Percentiles rank a stretch among this genome's conserved stretches.
Conservation (phyloP, 2,797 vertebrate species). For the Columba guinea region DNA sequence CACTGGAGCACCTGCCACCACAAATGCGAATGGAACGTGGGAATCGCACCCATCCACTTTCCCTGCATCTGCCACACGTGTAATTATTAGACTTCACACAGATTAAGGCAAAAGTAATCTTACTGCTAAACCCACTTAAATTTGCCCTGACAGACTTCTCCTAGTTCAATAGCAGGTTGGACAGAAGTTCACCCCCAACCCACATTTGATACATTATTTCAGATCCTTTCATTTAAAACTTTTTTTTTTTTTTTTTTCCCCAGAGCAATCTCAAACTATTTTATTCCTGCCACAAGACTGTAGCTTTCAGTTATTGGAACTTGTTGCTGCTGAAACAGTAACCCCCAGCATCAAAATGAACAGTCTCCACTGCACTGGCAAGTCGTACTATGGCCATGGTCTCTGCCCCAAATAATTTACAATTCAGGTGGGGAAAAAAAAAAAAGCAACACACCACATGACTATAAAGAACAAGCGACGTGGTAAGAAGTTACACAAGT, state of each 20-base stretch:
- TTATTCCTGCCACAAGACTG: not conserved
- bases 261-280: not conserved
- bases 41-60: not conserved
- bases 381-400: not conserved
- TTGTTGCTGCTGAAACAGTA: not conserved
- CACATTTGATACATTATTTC: not conserved
- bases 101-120: not conserved
- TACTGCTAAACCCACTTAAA: not conserved
- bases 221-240: not conserved
- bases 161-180: not conserved
- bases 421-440: not conserved
- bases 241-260: not conserved
- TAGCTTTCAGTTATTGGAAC: not conserved
- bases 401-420: not conserved
- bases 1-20: not conserved
- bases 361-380: fast-evolving
- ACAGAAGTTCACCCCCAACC: not conserved
- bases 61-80: not conserved
- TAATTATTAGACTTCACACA: not conserved
- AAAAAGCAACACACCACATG: fast-evolving
- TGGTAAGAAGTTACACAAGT: not conserved
- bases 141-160: not conserved
- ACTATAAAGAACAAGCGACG: not conserved
- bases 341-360: not conserved
- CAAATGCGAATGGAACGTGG: not conserved